A percentile compares a stretch with the other conserved stretches of the same genome.
These are phyloP conservation scores for Campoletis raptor DNA, from an alignment of 2,888 invertebrate genomes.

Conservation along the genomic window DNA sequence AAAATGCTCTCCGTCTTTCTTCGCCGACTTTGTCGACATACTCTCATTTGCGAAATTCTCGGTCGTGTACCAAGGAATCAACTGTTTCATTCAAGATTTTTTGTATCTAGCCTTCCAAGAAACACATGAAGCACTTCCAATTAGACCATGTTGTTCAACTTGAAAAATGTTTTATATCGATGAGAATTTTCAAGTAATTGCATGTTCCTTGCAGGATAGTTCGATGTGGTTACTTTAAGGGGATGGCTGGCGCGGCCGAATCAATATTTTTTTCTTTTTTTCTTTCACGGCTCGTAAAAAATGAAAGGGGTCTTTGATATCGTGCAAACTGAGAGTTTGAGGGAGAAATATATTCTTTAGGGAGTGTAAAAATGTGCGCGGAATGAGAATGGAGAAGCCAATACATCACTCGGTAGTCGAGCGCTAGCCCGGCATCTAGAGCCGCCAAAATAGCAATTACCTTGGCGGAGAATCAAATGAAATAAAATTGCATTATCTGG, in stretches of 20 bases:
- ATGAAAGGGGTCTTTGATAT: slow-evolving; percentile 46
- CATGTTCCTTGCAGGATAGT: slow-evolving; percentile 9
- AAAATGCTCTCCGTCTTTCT: slow-evolving; percentile 12
- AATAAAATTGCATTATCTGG: slow-evolving; percentile 85
- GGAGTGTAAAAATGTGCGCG: slow-evolving; percentile 56
- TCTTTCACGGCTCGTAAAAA: slow-evolving; percentile 20
- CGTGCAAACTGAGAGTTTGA: slow-evolving; percentile 57
- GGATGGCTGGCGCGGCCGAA: slow-evolving; percentile 2
- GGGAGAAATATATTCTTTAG: slow-evolving; percentile 43
- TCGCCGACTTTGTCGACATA: slow-evolving; percentile 20
- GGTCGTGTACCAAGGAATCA: slow-evolving; percentile 6
- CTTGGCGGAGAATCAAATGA: slow-evolving; percentile 83
- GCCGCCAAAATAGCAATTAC: slow-evolving; percentile 84
- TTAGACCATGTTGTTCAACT: slow-evolving; percentile 50
- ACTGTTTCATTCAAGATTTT: slow-evolving; percentile 17
- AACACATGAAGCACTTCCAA: slow-evolving; percentile 39
- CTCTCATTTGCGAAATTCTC: slow-evolving; percentile 25
- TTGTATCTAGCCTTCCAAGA: slow-evolving; percentile 4
- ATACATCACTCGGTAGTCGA: slow-evolving; percentile 82
- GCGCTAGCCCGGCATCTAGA: slow-evolving; percentile 78
- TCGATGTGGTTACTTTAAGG: not conserved
- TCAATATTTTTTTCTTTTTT: slow-evolving; percentile 15
- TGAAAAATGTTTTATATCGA: slow-evolving; percentile 44
- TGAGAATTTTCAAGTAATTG: slow-evolving; percentile 13
- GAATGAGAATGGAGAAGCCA: slow-evolving; percentile 78